Evolutionary conservation across 1,140 invertebrate species (phyloP), one percentile per base, ranked within the genome.

Genomic region (Phymorhynchus buccinoides): DNA sequence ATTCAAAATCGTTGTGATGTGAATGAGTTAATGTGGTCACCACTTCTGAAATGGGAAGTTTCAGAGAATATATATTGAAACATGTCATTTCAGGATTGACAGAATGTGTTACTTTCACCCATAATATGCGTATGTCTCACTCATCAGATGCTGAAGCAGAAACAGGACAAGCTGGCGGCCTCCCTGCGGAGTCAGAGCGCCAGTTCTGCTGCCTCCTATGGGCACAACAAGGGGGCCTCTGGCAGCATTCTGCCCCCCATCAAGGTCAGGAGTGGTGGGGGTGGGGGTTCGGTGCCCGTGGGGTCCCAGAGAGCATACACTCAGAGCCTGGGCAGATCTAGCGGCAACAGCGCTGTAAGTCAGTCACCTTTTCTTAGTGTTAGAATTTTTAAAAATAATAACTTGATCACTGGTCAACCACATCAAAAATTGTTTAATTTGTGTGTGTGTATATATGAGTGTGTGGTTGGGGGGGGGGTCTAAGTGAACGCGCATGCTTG

Each of bases 111-210:
- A n/a, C n/a, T n/a, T n/a, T n/a, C n/a, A n/a, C n/a, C n/a, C n/a
- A n/a, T n/a, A n/a, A n/a, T n/a, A n/a, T n/a, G n/a, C n/a, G 18
- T 41, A 14, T 18, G 3, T n/a, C 7, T 9, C 71, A 18, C 7
- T 37, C 37, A 7, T 22, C 77, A 79, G 77, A 79, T 79, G 44
- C 77, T 79, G 44, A 48, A 79, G n/a, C 77, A 79, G 27, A 48
- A 79, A 39, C 42, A 79, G n/a, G 42, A 48, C 16, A 48, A 79
- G 32, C 12, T 56, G n/a, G 44, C 41, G 3, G 18, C 42, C 3
- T 48, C 77, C 30, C 18, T 52, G 42, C 48, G 77, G 52, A 79
- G 42, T 16, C 77, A 79, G 16, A 79, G 77, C 52, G 77, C 77
- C 22, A 35, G 32, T 22, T 79, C 77, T 18, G 12, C 18, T 2